Base-by-base conservation (phyloP, 2,113 vertebrate species). In the Ceyx cyanopectus region DNA sequence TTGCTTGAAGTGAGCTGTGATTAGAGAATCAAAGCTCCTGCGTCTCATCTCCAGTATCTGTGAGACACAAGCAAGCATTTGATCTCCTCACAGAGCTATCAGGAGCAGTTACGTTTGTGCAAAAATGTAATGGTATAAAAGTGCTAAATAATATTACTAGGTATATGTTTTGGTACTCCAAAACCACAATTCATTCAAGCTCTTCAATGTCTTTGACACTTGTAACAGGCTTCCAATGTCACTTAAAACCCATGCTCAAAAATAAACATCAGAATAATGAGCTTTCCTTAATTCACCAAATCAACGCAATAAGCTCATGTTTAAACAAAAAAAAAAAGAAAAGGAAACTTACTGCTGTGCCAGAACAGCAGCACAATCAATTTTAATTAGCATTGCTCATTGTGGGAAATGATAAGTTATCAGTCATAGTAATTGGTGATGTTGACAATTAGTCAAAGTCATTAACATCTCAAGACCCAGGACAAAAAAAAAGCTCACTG, bases 401-500 rank as follows among this genome's bases (percentile, higher is more conserved):
- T 98, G 98, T 98, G 97, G 96, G 95, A 97, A 98, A 98, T 98
- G 98, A 98, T 98, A 98, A 98, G 96, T 97, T 98, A 98, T 98
- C 98, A 97, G 97, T 98, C 95, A 98, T 93, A 97, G 97, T 97
- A 98, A 98, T 96, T 98, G 97, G 96, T 96, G 97, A 96, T 98
- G 97, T 96, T 98, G 97, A 98, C 98, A 98, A 98, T 98, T 98
- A 98, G 98, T 98, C 98, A 97, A 97, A 97, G 94, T 97, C 95
- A 98, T 98, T 98, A 98, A 97, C 97, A 97, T 98, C 97, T 97
- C 91, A 95, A 97, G 97, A 97, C 97, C 81, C 95, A 90, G 93
- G 95, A 97, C 94, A 75, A 94, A 95, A 96, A 96, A 96, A 87
- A 94, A 92, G 51, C 51, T 96, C 58, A 4, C 84, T 96, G 94